Base-by-base conservation (phyloP, 2,888 invertebrate species). In the Drosophila macrospina region DNA sequence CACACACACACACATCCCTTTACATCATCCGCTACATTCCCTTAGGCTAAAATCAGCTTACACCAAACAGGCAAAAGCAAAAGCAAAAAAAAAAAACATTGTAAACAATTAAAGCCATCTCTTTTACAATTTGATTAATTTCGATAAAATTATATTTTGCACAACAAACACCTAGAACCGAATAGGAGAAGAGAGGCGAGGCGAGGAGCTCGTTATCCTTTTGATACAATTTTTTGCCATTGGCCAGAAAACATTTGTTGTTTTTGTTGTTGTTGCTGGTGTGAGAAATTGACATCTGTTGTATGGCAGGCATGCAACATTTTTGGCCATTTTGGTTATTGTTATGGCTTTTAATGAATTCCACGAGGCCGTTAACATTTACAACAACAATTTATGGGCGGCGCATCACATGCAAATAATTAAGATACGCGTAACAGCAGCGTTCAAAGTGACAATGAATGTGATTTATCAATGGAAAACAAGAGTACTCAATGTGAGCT, bases 51-150 rank as follows among this genome's bases (percentile, higher is more conserved):
- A 28, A 39, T 52, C 41, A 10, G 54, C 11, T 16, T n/a, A n/a
- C 6, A 42, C 15, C 6, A 16, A 39, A 41, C 37, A 47, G n/a
- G 20, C 34, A 32, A 30, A 0, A 26, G 13, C 20, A 32, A 41
- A 20, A 20, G 20, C 34, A 32, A 30, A 0, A 26, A 11, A 13
- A 32, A 41, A 20, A 20, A 24, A 39, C 39, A 39, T 45, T 37
- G 30, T 34, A 26, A 42, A 34, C 15, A 44, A 42, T 55, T 79
- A 65, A 74, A 74, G 78, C 69, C 62, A 77, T 77, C 72, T 72
- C 63, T 69, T 74, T 54, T 26, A 41, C 34, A 60, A 55, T 77
- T 64, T 86, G 84, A 81, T 86, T 77, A 80, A 86, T 84, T 86
- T 78, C 42, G 62, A 67, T 84, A 51, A 62, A 77, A 71, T 72